Evolutionary conservation across 2,113 vertebrate species (phyloP), one percentile per base, ranked within the genome.

Genomic region (Stomatorhinus ivindoensis): DNA sequence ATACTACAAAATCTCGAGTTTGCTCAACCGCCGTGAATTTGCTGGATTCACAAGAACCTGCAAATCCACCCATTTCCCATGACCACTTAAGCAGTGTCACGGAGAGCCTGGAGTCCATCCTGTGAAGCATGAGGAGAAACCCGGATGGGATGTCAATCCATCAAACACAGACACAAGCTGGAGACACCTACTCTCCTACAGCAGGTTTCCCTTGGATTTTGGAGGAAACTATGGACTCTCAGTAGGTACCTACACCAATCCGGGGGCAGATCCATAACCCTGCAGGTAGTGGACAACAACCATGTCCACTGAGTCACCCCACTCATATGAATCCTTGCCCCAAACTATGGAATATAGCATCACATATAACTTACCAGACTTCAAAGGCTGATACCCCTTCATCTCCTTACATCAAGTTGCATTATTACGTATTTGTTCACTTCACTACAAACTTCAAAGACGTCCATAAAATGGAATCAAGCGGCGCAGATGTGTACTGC

Each of bases 341-440:
- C 24, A 51, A 53, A 31, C 11, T 87, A 55, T 55, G 17, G 53
- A 19, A 80, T 80, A 42, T 19, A 35, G 15, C n/a, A 87, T 87
- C 48, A 87, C 50, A 19, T 87, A 35, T 35, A 53, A 27, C 21
- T 86, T 2, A 2, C 50, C 50, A 39, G 47, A 87, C 85, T 87
- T 87, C 55, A 53, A 87, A 53, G 48, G n/a, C 50, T 35, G 48
- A 47, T 35, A n/a, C 50, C 50, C 85, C 55, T 55, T 87, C 48
- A 87, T 53, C 46, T 35, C 19, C 48, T 31, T 31, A 48, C 84
- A 86, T 53, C 2, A 4, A 35, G 27, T 53, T 87, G 85, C 9
- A 87, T 87, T 87, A 87, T 31, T 87, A 51, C 24, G 35, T 87
- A 55, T 55, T 53, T 87, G 85, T 87, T 31, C 85, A 53, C 24